These are phyloP conservation scores for Cepaea nemoralis DNA, from an alignment of 1,140 invertebrate species.

Conservation along the genomic window DNA sequence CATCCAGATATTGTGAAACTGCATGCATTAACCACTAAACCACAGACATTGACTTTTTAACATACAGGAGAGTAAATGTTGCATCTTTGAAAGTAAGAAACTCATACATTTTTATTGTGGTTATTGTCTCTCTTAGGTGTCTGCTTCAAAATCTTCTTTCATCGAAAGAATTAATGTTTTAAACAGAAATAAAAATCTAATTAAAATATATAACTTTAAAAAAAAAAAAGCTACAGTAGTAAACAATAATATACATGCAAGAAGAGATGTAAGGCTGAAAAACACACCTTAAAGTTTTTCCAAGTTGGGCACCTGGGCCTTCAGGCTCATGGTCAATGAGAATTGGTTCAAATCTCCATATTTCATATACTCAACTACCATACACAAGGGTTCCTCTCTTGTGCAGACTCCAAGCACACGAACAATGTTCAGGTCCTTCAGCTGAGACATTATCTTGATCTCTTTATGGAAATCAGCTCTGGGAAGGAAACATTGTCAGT, in stretches of 20 bases:
- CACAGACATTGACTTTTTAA: too few relatives aligned
- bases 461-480: slow-evolving; percentile 91
- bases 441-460: slow-evolving; percentile 86
- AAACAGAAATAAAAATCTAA: too few relatives aligned
- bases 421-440: slow-evolving; percentile 89
- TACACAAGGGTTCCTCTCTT: slow-evolving; percentile 84
- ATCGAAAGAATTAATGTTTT: too few relatives aligned
- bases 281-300: slow-evolving; percentile 68
- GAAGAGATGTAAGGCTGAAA: neutral
- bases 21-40: too few relatives aligned
- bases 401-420: slow-evolving; percentile 88
- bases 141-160: neutral
- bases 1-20: too few relatives aligned
- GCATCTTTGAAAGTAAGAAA: too few relatives aligned
- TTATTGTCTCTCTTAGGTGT: too few relatives aligned
- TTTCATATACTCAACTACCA: slow-evolving; percentile 91
- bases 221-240: slow-evolving; percentile 17
- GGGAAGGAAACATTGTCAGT: slow-evolving; percentile 45
- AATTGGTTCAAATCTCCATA: slow-evolving; percentile 92
- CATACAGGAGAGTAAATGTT: too few relatives aligned
- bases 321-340: slow-evolving; percentile 80
- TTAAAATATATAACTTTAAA: too few relatives aligned
- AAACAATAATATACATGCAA: neutral
- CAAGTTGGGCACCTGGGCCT: slow-evolving; percentile 62
- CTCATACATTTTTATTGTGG: too few relatives aligned